A percentile compares a stretch with the other conserved stretches of the same genome.
Conservation (phyloP, 2,797 vertebrate species). For the Coracias cyanogaster region DNA sequence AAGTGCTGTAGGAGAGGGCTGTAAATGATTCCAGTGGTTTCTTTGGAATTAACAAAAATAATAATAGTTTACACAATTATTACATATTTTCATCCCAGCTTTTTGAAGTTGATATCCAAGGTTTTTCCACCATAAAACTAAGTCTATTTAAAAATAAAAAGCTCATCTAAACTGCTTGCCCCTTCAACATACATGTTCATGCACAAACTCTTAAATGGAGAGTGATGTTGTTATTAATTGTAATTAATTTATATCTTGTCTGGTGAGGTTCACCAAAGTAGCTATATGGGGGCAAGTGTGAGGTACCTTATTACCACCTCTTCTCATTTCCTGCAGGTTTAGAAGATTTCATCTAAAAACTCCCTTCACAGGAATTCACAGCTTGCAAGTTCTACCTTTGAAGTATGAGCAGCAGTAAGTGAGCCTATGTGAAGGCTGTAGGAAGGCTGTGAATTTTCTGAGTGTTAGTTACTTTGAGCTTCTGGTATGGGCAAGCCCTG, state of each 20-base stretch:
- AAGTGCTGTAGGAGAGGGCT: background rate
- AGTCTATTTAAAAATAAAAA: background rate
- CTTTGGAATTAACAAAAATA: background rate
- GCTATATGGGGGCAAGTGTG: background rate
- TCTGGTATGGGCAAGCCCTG: background rate
- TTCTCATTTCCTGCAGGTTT: background rate
- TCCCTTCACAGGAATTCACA: background rate
- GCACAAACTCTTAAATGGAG: background rate
- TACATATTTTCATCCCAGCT: background rate
- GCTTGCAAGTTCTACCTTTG: background rate
- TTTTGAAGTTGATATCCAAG: background rate
- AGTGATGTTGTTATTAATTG: background rate
- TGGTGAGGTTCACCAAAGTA: background rate
- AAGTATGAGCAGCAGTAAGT: background rate
- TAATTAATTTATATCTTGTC: background rate
- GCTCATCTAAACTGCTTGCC: background rate
- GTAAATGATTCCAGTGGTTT: background rate
- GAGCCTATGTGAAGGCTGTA: accelerated
- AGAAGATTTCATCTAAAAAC: background rate
- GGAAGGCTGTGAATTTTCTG: background rate
- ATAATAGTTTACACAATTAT: background rate
- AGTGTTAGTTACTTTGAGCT: background rate
- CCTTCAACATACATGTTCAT: accelerated
- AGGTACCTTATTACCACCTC: background rate
- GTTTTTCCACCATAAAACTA: background rate